A percentile compares a stretch with the other conserved stretches of the same genome.
phyloP scores from a whole-genome alignment of 2,113 vertebrate species.

The Ondatra zibethicus region DNA sequence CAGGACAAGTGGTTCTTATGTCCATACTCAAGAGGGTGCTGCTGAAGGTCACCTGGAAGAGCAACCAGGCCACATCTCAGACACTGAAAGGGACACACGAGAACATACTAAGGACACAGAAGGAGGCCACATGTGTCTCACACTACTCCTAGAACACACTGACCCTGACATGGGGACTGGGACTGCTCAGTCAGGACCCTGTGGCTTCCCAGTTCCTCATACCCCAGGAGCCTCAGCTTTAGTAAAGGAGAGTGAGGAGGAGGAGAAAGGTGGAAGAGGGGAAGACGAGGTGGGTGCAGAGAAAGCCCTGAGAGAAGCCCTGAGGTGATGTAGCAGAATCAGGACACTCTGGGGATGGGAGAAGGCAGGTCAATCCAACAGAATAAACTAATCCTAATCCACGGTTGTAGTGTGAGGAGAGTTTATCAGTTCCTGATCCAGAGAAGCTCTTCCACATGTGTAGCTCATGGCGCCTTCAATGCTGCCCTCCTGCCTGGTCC shows the following conservation, averaged over 20 bases:
- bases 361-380: not conserved
- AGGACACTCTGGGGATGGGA: not conserved
- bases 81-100: not conserved
- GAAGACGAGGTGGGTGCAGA: too few species aligned
- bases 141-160: not conserved
- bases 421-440: not conserved
- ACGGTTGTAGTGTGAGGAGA: not conserved
- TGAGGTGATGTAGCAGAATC: not conserved
- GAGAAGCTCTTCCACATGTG: not conserved
- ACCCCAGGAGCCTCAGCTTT: not conserved
- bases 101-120: not conserved
- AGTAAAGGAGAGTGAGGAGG: too few species aligned
- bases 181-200: too few species aligned
- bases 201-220: not conserved
- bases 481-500: not conserved
- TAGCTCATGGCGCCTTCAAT: not conserved
- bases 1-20: not conserved
- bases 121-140: not conserved
- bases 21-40: not conserved
- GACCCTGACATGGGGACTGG: fast-evolving
- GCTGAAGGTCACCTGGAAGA: not conserved
- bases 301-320: not conserved
- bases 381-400: not conserved
- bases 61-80: not conserved
- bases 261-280: not conserved